Evolutionary conservation across 2,113 vertebrate genomes (phyloP), one percentile per base, ranked within the genome.

Genomic region (Lophotis ruficrista): DNA sequence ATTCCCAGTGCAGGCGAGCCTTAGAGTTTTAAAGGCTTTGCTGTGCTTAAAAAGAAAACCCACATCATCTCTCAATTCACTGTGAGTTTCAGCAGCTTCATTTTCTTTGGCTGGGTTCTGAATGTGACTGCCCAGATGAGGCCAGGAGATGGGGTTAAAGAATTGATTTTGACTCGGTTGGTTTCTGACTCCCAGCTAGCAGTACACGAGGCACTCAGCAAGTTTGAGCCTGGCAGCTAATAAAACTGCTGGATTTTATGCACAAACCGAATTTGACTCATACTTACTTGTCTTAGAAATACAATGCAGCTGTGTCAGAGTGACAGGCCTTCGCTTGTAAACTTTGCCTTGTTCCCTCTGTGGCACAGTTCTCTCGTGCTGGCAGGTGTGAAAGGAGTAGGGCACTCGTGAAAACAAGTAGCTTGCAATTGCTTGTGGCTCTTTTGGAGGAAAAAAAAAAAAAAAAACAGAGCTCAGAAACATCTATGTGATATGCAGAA

Each of bases 81-180:
- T 15, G 9, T 12, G 30, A 69, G 30, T 75, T 89, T 68, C 43
- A 75, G 35, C 56, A 84, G 43, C 51, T 75, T 77, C 2, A 0
- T 77, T 91, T 84, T n/a, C 80, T 76, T 70, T 8, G 4, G 48
- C 47, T 56, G 33, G 5, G 1, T 66, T 58, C 24, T 68, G 30
- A 71, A 31, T 0, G 1, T 20, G 60, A 38, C 76, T 80, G 48
- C 53, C 38, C 20, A 43, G 50, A 64, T 57, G 77, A 93, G 70
- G 69, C 92, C 92, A 92, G 80, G 78, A 97, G 94, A 66, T 91
- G 89, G 83, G 91, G 89, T 87, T 94, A 57, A 84, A 85, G 75
- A 95, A 89, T 16, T 57, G 62, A 8, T 60, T 94, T 87, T 89
- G 45, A 38, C 62, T 79, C 58, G 51, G 45, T 43, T 78, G 3